Base-by-base conservation (phyloP, 1,140 invertebrate species). In the Gonatopus flavifemur region DNA sequence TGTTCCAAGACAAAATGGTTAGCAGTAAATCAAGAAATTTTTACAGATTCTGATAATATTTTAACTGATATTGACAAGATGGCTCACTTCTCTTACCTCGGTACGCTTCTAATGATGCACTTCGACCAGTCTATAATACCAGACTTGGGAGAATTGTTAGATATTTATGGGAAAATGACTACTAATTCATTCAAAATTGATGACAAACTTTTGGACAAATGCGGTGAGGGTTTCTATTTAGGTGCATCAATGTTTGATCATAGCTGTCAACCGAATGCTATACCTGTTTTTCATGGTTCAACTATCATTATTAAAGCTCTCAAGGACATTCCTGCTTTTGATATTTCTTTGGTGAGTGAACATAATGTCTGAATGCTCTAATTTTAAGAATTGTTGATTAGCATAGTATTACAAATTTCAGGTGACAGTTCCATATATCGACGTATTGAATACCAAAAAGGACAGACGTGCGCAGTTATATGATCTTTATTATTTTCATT, bases 231-330 rank as follows among this genome's bases (percentile, higher is more conserved):
- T 4, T 83, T 96, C 49, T 96, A 94, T 75, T 72, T 95, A 57
- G 91, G 84, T 9, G 85, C 90, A 0, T 95, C 93, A 0, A 80
- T 93, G 18, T 81, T 95, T 40, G 91, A 97, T 76, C 94, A 97
- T 75, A 92, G 89, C 46, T 97, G 94, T 70, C 71, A 84, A 38
- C 93, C 93, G 2, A 96, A 94, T 76, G 91, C 91, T 0, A 83
- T 91, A 8, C 87, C 89, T 28, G 84, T 86, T 16, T 97, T 96
- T 66, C 81, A 88, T 62, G 92, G 93, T 2, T 88, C 83, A 20
- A 90, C 83, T 13, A 80, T 96, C 35, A 78, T 78, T 58, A 84
- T 96, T 35, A 81, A 89, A 62, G 82, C 86, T 2, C 76, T 88
- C 3, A 77, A 83, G 59, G 85, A 90, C 59, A 82, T 96, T 63